Conservation (phyloP, 2,888 invertebrate species). For the Clanis bilineata region DNA sequence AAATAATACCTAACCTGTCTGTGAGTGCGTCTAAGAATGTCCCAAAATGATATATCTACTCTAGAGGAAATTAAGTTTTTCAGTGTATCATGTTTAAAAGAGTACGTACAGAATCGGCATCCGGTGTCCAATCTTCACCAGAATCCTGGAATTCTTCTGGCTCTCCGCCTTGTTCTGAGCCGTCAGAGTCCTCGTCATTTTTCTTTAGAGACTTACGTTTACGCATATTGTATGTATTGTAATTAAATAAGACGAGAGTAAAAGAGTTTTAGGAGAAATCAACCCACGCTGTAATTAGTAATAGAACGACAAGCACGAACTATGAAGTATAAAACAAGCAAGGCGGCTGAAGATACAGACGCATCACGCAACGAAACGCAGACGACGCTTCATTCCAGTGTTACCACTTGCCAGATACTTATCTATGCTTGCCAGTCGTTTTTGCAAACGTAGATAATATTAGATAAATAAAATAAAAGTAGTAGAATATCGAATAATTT, state of each 20-base stretch:
- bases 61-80: not conserved
- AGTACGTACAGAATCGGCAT: slow-evolving; percentile 71
- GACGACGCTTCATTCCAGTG: not conserved
- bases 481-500: too few species aligned
- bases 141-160: slow-evolving; percentile 81
- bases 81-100: slow-evolving; percentile 11
- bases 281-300: slow-evolving; percentile 13
- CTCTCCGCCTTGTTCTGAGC: slow-evolving; percentile 69
- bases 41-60: too few species aligned
- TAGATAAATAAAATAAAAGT: too few species aligned
- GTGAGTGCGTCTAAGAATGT: too few species aligned
- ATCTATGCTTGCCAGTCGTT: too few species aligned
- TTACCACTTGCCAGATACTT: too few species aligned
- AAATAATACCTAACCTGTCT: too few species aligned
- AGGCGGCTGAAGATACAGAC: not conserved
- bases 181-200: slow-evolving; percentile 73
- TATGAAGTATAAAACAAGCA: not conserved
- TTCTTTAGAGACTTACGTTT: slow-evolving; percentile 76
- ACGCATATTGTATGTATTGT: slow-evolving; percentile 51
- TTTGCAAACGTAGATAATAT: too few species aligned
- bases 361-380: not conserved
- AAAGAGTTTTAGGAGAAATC: not conserved
- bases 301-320: slow-evolving; percentile 8
- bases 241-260: not conserved
- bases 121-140: slow-evolving; percentile 81